Evolutionary conservation across 2,113 vertebrate species (phyloP).

Genomic region (Haliaeetus leucogaster): DNA sequence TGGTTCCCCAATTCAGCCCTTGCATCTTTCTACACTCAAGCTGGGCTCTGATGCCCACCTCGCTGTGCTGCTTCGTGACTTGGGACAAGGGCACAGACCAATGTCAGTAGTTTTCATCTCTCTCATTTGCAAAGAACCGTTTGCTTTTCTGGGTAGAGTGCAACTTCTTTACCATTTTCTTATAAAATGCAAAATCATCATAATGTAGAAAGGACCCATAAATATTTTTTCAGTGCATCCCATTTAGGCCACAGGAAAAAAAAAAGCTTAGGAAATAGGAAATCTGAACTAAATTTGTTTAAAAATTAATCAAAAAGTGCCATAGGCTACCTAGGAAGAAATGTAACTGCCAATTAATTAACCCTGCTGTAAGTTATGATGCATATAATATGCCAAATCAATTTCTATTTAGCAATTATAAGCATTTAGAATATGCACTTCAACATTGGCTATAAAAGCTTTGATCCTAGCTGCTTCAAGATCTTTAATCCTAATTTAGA

Average conservation of each 20-base stretch:
- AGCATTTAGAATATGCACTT: conserved; percentile 38
- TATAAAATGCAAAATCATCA: background rate
- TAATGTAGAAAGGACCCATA: background rate
- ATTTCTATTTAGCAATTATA: conserved; percentile 49
- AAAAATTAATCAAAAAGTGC: conserved; percentile 53
- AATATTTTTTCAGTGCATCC: background rate
- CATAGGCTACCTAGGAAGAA: conserved; percentile 43
- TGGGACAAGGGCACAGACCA: background rate
- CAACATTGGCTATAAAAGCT: conserved; percentile 36
- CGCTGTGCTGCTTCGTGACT: background rate
- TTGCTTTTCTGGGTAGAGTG: background rate
- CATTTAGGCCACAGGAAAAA: background rate
- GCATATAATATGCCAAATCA: conserved; percentile 50
- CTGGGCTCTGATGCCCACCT: background rate
- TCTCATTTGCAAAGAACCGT: background rate
- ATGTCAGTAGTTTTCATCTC: background rate
- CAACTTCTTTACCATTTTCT: background rate
- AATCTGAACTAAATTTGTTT: conserved; percentile 39
- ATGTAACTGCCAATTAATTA: conserved; percentile 58
- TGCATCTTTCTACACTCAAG: background rate
- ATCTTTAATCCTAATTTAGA: conserved; percentile 52
- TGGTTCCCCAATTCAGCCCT: background rate
- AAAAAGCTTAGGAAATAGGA: background rate
- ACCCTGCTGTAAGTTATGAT: conserved; percentile 55
- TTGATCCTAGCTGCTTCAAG: conserved; percentile 43